phyloP scores from a whole-genome alignment of 2,888 invertebrate genomes.

The Chromoteleia sp. region DNA sequence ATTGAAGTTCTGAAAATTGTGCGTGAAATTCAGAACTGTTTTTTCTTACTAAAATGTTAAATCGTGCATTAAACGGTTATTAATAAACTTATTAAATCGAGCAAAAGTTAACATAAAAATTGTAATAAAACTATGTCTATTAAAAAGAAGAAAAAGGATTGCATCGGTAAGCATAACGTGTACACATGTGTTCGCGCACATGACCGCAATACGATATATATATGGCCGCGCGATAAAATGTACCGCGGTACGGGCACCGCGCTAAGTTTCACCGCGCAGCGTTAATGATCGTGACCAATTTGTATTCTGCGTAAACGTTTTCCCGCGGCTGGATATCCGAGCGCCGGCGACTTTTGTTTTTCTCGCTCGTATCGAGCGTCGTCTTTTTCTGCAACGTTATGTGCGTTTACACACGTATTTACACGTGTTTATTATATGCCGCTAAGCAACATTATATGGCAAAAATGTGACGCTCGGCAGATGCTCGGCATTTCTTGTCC shows the following conservation, averaged over 20 bases:
- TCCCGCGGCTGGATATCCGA: conserved; percentile 72
- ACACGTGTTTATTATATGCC: conserved; percentile 67
- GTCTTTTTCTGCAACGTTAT: conserved; percentile 53
- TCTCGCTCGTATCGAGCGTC: conserved; percentile 28
- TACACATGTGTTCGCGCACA: conserved; percentile 14
- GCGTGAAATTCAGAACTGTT: too few relatives aligned
- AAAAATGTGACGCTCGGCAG: conserved; percentile 59
- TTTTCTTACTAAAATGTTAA: too few relatives aligned
- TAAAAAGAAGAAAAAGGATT: conserved; percentile 1
- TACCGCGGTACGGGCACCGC: conserved; percentile 52
- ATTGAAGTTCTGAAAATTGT: too few relatives aligned
- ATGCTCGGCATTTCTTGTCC: conserved; percentile 51
- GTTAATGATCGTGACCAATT: conserved; percentile 78
- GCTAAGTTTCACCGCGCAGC: conserved; percentile 62
- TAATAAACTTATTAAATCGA: background rate
- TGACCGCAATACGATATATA: conserved; percentile 50
- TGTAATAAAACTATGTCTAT: background rate
- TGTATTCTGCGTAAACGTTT: conserved; percentile 77
- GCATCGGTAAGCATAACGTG: conserved; percentile 7
- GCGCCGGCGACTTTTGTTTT: conserved; percentile 58
- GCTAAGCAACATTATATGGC: conserved; percentile 51
- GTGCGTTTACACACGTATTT: conserved; percentile 67
- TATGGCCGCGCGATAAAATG: conserved; percentile 59
- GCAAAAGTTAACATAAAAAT: background rate
- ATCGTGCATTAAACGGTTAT: background rate